Evolutionary conservation across 2,113 vertebrate species (phyloP), one percentile per base, ranked within the genome.

Genomic region (Coreoperca whiteheadi): DNA sequence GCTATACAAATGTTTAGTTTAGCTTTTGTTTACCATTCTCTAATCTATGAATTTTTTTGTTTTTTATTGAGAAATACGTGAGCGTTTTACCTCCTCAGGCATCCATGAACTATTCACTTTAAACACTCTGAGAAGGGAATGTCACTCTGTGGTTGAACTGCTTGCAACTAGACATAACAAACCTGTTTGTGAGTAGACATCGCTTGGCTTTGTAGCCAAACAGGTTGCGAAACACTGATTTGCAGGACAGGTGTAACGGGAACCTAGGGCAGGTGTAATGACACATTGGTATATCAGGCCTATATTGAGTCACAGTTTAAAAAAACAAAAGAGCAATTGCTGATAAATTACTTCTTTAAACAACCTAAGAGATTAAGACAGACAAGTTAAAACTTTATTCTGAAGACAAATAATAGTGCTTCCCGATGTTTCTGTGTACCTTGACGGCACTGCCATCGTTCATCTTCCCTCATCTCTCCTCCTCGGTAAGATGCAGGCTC

Each of bases 401-500:
- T 87, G 79, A 83, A 86, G 60, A 12, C 4, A 0, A 6, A 10
- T 8, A 30, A 6, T 1, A 3, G 7, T 1, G 21, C 37, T 90
- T 90, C 25, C 51, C 25, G 28, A 0, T 70, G 53, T 6, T 65
- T 67, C 8, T 68, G 23, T 46, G 12, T 11, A 74, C 16, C 89
- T 90, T 91, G 86, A 92, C 84, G 25, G 34, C 32, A n/a, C 84
- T 80, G 56, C 64, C 51, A 4, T 86, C 73, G 60, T 74, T 61
- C 53, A 28, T 78, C 87, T 87, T 39, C 37, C 61, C 74, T 79
- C 76, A 64, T 64, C 79, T 77, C 88, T 81, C 54, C 79, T 56
- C 39, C 72, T 66, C 59, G 8, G 61, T 8, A 57, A 91, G 87
- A 91, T 91, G 88, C 89, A 90, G 91, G 70, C 64, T 93, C 91